Evolutionary conservation across 2,113 vertebrate genomes (phyloP).

Genomic region (Cairina moschata): DNA sequence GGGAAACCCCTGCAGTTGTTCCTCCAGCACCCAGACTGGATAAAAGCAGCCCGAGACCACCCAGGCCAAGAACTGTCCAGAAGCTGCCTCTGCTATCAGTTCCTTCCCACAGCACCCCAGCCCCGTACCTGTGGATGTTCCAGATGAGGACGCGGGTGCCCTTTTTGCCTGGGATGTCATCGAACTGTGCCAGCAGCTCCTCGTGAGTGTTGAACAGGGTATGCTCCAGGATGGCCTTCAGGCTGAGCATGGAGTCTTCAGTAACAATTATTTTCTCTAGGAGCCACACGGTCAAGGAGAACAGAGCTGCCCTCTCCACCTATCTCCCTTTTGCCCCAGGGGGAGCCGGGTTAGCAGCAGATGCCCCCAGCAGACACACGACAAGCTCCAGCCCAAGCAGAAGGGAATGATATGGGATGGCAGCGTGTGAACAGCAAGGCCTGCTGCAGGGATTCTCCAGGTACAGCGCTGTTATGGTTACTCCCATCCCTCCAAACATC

Average conservation of each 20-base stretch:
- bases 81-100: not conserved
- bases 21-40: not conserved
- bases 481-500: not conserved
- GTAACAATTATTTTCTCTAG: slow-evolving; percentile 82
- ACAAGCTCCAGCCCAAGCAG: not conserved
- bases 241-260: slow-evolving; percentile 83
- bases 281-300: slow-evolving; percentile 74
- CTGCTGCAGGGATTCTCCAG: not conserved
- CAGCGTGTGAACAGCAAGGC: not conserved
- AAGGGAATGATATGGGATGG: not conserved
- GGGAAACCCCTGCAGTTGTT: not conserved
- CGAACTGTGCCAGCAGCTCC: slow-evolving; percentile 80
- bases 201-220: slow-evolving; percentile 78
- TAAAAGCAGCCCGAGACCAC: not conserved
- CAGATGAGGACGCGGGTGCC: slow-evolving; percentile 86
- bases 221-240: slow-evolving; percentile 82
- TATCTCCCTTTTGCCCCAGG: not conserved
- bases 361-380: not conserved
- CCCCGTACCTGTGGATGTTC: slow-evolving; percentile 82
- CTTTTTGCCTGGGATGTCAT: slow-evolving; percentile 83
- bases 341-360: not conserved
- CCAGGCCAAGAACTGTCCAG: not conserved
- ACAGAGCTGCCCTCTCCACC: not conserved
- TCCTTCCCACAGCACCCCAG: not conserved
- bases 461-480: not conserved